phyloP scores from a whole-genome alignment of 2,888 invertebrate genomes.

The Drymonia ruficornis region DNA sequence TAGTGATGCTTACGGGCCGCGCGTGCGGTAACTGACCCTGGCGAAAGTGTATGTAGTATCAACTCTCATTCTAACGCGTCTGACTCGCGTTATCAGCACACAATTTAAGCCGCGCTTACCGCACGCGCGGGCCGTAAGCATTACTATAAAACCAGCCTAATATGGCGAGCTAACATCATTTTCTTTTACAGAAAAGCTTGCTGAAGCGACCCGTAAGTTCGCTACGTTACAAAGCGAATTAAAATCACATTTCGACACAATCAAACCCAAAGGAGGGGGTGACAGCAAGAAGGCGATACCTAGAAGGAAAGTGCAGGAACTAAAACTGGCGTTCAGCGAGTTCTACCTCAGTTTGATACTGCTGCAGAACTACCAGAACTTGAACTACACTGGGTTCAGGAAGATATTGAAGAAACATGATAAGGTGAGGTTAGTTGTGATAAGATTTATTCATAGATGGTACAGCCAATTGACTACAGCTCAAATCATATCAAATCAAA shows the following conservation, averaged over 20 bases:
- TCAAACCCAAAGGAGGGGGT: constrained; percentile 74
- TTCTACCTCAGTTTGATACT: constrained; percentile 98
- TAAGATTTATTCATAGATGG: no score
- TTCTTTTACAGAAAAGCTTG: constrained; percentile 87
- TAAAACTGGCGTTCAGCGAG: constrained; percentile 99
- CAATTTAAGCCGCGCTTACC: no score
- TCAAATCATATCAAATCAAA: no score
- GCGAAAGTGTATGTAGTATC: no score
- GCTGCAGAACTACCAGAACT: constrained; percentile 98
- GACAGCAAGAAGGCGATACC: constrained; percentile 85
- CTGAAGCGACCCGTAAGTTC: constrained; percentile 98
- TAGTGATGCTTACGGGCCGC: no score
- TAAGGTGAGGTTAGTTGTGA: constrained; percentile 87
- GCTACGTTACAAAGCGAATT: constrained; percentile 95
- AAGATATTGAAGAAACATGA: constrained; percentile 99
- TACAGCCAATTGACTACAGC: no score
- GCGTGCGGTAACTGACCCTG: no score
- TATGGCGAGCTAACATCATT: no score
- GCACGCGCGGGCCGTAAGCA: no score
- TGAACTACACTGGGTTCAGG: constrained; percentile 99
- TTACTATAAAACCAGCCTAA: no score
- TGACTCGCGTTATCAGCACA: no score
- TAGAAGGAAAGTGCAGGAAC: constrained; percentile 93
- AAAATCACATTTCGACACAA: constrained; percentile 85
- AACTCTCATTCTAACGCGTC: no score